Base-by-base conservation (phyloP, 2,797 vertebrate species). In the Brachyalestes nurse region DNA sequence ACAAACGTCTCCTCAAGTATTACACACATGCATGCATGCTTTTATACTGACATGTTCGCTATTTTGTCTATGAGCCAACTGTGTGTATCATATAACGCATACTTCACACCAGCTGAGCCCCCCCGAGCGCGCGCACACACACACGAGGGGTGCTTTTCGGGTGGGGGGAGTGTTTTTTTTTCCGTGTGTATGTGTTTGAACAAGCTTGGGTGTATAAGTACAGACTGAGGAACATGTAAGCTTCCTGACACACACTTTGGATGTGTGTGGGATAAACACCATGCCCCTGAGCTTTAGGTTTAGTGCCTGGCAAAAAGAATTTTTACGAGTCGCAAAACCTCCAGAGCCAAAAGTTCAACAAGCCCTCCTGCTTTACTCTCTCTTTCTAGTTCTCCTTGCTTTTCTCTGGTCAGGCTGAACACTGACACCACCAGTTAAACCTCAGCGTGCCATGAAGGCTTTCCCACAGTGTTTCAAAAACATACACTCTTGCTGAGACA, bases 331-430 rank as follows among this genome's bases (percentile, higher is more conserved):
- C 86, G 82, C 79, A 88, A 88, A 83, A 83, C 75, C 84, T 70
- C 87, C 74, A 67, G 83, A 91, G 92, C 75, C 90, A 92, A 88
- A 51, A 93, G 93, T 92, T 94, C 91, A 94, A 92, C 88, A 72
- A 93, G 91, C 80, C 83, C 64, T 79, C 83, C 57, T 60, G 47
- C 83, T 86, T 83, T 80, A 70, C 53, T 38, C 65, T 72, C 19
- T 40, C 21, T 73, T 16, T n/a, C 5, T 51, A 14, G 47, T 57
- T 23, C 34, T 34, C 23, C 28, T 79, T 81, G 83, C 23, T n/a
- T 71, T 64, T 42, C 71, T 75, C 71, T 72, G 61, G 28, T 78
- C 45, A 62, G 47, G 7, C 74, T 82, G 80, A 82, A 77, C 60
- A 78, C 69, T 81, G 75, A 84, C 53, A 78, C 77, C 49, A 60